phyloP scores from a whole-genome alignment of 2,888 invertebrate species.

The Hipparchia semele region DNA sequence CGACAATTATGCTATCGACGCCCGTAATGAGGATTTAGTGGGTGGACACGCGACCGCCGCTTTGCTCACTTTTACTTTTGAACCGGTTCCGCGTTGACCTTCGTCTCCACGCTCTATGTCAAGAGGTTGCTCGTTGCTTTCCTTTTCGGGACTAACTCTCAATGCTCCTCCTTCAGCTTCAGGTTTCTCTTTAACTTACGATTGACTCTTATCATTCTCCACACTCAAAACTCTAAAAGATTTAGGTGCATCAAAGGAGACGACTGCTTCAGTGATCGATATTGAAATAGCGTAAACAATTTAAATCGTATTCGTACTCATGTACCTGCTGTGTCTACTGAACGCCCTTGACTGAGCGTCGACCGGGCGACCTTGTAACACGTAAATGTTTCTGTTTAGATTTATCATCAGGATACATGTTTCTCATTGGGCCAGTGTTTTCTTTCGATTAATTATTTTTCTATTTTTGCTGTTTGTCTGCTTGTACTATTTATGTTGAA shows the following conservation, averaged over 20 bases:
- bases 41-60: slow-evolving; percentile 73
- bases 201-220: not conserved
- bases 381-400: slow-evolving; percentile 74
- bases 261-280: slow-evolving; percentile 39
- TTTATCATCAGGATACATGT: slow-evolving; percentile 64
- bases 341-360: slow-evolving; percentile 78
- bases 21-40: slow-evolving; percentile 79
- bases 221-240: not conserved
- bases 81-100: slow-evolving; percentile 73
- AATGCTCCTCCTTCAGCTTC: not conserved
- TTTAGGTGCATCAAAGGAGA: not conserved
- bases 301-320: slow-evolving; percentile 53
- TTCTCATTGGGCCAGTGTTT: slow-evolving; percentile 46
- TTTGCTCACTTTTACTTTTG: slow-evolving; percentile 78
- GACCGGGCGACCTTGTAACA: slow-evolving; percentile 78
- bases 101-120: slow-evolving; percentile 54
- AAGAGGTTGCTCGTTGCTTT: slow-evolving; percentile 39
- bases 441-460: slow-evolving; percentile 36
- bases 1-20: slow-evolving; percentile 72
- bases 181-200: not conserved
- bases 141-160: slow-evolving; percentile 22
- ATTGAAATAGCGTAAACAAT: slow-evolving; percentile 54
- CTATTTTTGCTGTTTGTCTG: slow-evolving; percentile 36
- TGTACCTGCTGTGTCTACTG: slow-evolving; percentile 64
- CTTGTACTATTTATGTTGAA: slow-evolving; percentile 19